Base-by-base conservation (phyloP, 1,140 invertebrate species). In the Cydia splendana region DNA sequence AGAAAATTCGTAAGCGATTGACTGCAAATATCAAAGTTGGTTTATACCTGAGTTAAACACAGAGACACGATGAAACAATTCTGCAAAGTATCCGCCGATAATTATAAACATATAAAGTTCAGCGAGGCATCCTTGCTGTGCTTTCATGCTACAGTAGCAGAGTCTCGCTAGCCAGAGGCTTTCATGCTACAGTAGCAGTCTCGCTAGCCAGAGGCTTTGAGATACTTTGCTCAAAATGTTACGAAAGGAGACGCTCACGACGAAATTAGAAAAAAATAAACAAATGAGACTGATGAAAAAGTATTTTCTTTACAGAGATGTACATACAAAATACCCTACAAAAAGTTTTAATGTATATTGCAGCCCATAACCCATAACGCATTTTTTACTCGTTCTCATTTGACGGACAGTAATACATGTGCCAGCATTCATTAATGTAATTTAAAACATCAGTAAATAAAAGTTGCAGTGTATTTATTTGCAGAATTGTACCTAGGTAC, bases 211-310 rank as follows among this genome's bases (percentile, higher is more conserved):
- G 77, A 62, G 15, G 18, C 15, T 20, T 62, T 62, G n/a, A 7
- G 20, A 2, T 9, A 38, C 76, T 74, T 82, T 88, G 87, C 84
- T 91, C 85, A 87, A 87, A 75, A 80, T 75, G 71, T 80, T 79
- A 76, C 65, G 79, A 65, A 82, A 80, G 79, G 81, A 80, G 80
- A 81, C 75, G 78, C 78, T 77, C 77, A 80, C 76, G 76, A 82
- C 75, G 51, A 77, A 80, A 82, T 79, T 82, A 82, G 82, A 80
- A 34, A 82, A 85, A 89, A 88, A 88, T 88, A 90, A 89, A 78
- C 80, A 80, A 85, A 85, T 87, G 82, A 91, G 87, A 91, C 88
- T 91, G 89, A 88, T 79, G 82, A 83, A 74, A 73, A 34, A 77
- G 77, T 34, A 34, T 34, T 82, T 81, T 77, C 73, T 62, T 24